A percentile compares a stretch with the other conserved stretches of the same genome.
Evolutionary conservation across 2,113 vertebrate species (phyloP).

Genomic region (Chamaetylas fuelleborni): DNA sequence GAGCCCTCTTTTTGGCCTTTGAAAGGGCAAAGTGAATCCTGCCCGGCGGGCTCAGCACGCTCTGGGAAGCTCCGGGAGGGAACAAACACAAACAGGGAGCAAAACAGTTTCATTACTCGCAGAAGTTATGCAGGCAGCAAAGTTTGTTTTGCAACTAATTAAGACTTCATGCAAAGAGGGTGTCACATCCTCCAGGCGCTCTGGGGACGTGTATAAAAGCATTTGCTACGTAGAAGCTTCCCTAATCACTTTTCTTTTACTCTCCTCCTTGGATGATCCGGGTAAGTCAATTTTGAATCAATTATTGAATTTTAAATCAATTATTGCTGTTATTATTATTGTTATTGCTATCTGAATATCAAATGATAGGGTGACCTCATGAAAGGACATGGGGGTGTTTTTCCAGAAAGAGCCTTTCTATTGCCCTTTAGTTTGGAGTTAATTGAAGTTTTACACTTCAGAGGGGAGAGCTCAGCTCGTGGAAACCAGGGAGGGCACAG

Average conservation of each 20-base stretch:
- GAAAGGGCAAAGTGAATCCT: background rate
- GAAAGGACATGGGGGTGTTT: background rate
- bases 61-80: background rate
- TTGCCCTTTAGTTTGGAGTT: background rate
- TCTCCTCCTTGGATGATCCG: constrained; percentile 34
- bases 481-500: background rate
- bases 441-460: background rate
- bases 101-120: constrained; percentile 62
- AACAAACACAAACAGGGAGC: constrained; percentile 38
- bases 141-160: constrained; percentile 70
- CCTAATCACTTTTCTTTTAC: constrained; percentile 44
- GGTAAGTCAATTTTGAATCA: constrained; percentile 53
- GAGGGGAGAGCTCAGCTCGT: background rate
- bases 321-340: background rate
- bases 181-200: constrained; percentile 65
- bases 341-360: background rate
- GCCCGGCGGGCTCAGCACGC: background rate
- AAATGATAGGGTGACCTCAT: background rate
- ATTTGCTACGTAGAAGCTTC: constrained; percentile 19
- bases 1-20: background rate
- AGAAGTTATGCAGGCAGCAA: constrained; percentile 61
- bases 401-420: background rate
- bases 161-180: constrained; percentile 57
- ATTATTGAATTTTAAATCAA: constrained; percentile 28
- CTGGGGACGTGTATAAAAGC: constrained; percentile 56